Percentiles rank a stretch among this genome's conserved stretches.
Conservation (phyloP, 2,113 vertebrate species). For the Podilymbus podiceps region DNA sequence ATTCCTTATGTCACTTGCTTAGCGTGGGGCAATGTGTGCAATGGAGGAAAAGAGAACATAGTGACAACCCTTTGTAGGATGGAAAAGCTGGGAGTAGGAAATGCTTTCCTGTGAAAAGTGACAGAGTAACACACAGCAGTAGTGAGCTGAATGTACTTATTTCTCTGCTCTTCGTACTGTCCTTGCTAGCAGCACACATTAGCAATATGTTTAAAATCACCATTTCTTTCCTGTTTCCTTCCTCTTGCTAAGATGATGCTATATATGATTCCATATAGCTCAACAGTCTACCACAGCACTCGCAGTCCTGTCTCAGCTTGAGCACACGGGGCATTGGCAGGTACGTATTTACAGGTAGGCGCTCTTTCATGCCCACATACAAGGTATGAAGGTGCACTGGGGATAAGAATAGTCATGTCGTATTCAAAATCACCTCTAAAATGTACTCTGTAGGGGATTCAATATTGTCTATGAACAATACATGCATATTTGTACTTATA, state of each 20-base stretch:
- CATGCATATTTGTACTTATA: neutral
- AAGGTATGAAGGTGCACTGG: accelerated
- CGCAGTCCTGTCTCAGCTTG: neutral
- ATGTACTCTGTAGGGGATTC: neutral
- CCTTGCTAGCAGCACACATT: neutral
- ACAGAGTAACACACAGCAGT: neutral
- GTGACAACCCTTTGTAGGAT: neutral
- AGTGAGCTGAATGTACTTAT: neutral
- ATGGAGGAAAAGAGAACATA: neutral
- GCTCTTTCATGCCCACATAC: neutral
- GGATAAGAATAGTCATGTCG: neutral
- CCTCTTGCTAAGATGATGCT: neutral
- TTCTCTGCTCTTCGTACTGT: neutral
- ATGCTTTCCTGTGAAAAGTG: neutral
- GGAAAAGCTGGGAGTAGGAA: neutral
- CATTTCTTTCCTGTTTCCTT: neutral
- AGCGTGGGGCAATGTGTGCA: neutral
- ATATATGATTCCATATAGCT: neutral
- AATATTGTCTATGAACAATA: neutral
- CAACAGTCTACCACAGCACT: neutral
- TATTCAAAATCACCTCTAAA: neutral
- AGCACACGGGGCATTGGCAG: neutral
- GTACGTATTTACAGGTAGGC: neutral
- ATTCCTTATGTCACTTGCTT: neutral
- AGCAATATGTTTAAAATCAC: neutral